Evolutionary conservation across 2,888 invertebrate species (phyloP).

Genomic region (Eupsilia transversa): DNA sequence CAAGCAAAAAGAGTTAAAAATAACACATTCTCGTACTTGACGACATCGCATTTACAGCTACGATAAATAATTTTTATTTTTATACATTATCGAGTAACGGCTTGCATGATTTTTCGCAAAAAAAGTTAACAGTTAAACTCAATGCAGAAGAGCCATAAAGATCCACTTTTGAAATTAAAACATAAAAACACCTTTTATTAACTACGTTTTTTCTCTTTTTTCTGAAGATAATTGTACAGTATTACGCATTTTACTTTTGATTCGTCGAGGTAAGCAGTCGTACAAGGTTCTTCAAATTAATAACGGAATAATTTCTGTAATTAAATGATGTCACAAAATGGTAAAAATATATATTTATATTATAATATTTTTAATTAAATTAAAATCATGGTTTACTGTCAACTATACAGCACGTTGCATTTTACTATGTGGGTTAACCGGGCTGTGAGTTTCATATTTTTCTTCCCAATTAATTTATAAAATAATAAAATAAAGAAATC

Average conservation of each 20-base stretch:
- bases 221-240: slow-evolving; percentile 19
- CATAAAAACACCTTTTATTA: slow-evolving; percentile 45
- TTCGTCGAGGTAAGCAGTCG: not conserved
- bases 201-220: slow-evolving; percentile 17
- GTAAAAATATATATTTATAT: too few species aligned
- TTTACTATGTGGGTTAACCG: not conserved
- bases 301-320: not conserved
- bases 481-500: not conserved
- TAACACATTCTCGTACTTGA: not conserved
- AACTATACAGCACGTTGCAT: too few species aligned
- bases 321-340: not conserved
- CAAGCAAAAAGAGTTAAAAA: not conserved
- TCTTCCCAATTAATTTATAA: not conserved
- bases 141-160: slow-evolving; percentile 50
- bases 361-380: too few species aligned
- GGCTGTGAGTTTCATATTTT: not conserved
- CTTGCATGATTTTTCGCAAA: not conserved
- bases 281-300: not conserved
- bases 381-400: too few species aligned
- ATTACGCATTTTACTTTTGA: slow-evolving; percentile 4
- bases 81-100: slow-evolving; percentile 42
- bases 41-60: slow-evolving; percentile 28
- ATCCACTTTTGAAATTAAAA: slow-evolving; percentile 52
- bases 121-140: slow-evolving; percentile 36
- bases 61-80: slow-evolving; percentile 30